phyloP scores from a whole-genome alignment of 2,797 vertebrate genomes.

The Melanotaenia pygmaea region DNA sequence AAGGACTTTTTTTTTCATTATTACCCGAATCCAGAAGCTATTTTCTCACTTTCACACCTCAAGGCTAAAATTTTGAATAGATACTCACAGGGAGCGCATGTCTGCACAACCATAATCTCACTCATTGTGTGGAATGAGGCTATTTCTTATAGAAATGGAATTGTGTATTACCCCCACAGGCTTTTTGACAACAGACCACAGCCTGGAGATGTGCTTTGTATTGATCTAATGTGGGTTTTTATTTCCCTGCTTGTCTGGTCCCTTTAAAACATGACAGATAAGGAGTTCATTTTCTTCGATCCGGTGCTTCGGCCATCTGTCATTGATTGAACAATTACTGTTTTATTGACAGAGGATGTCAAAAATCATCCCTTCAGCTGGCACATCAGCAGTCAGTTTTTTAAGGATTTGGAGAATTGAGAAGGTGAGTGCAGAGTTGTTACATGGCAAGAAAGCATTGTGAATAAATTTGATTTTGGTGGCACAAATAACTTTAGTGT shows the following conservation, averaged over 20 bases:
- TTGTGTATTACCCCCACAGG: neutral
- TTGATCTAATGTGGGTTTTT: slow-evolving; percentile 36
- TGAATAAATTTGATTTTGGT: slow-evolving; percentile 21
- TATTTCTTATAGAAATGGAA: slow-evolving; percentile 14
- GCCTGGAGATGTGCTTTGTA: slow-evolving; percentile 24
- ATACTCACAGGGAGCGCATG: neutral
- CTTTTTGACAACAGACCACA: slow-evolving; percentile 20
- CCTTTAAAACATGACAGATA: slow-evolving; percentile 18
- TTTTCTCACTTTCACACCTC: slow-evolving; percentile 9
- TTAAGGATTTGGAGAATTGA: slow-evolving; percentile 16
- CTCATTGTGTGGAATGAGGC: slow-evolving; percentile 11
- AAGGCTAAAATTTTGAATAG: neutral
- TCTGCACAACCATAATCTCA: neutral
- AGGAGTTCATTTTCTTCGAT: slow-evolving; percentile 33
- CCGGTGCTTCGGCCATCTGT: slow-evolving; percentile 20
- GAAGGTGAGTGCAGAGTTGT: slow-evolving; percentile 14
- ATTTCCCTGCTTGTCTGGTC: neutral
- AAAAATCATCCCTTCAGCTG: slow-evolving; percentile 4
- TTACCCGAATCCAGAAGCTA: neutral
- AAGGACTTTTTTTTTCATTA: neutral
- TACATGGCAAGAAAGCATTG: slow-evolving; percentile 23
- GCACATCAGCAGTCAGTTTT: slow-evolving; percentile 5
- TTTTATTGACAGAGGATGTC: slow-evolving; percentile 36
- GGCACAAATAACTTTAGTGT: slow-evolving; percentile 33
- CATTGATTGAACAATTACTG: slow-evolving; percentile 51